Evolutionary conservation across 2,113 vertebrate genomes (phyloP).

Genomic region (Mastomys coucha): DNA sequence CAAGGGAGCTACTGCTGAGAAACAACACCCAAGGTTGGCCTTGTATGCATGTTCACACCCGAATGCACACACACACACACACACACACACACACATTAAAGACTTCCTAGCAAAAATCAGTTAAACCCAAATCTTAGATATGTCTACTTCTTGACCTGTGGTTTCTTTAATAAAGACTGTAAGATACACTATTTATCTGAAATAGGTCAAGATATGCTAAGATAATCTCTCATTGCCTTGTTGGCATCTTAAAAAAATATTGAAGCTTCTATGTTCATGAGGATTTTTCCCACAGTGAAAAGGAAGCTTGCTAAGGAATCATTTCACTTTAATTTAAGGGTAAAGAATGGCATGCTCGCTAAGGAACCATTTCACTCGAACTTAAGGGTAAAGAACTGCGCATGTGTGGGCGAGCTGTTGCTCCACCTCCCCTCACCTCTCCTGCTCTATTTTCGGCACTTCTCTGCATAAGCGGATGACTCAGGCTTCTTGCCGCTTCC

Average conservation of each 20-base stretch:
- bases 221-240: neutral
- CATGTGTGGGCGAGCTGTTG: conserved; percentile 47
- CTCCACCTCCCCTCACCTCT: neutral
- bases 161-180: neutral
- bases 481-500: conserved; percentile 66
- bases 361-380: conserved; percentile 3
- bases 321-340: conserved; percentile 26
- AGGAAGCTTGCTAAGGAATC: conserved; percentile 32
- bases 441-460: conserved; percentile 53
- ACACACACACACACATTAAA: neutral
- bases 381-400: conserved; percentile 24
- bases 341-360: conserved; percentile 25
- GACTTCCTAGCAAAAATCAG: conserved; percentile 42
- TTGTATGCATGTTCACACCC: too few relatives aligned
- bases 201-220: neutral
- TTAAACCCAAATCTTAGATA: neutral
- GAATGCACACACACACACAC: neutral
- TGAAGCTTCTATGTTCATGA: neutral
- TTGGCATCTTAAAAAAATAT: neutral
- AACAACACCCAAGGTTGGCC: neutral
- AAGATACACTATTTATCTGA: neutral
- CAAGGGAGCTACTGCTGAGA: too few relatives aligned
- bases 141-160: conserved; percentile 15
- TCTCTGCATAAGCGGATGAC: conserved; percentile 57
- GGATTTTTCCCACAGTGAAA: conserved; percentile 9